A percentile compares a stretch with the other conserved stretches of the same genome.
Evolutionary conservation across 1,140 invertebrate genomes (phyloP).

Genomic region (Chrysopa pallens): DNA sequence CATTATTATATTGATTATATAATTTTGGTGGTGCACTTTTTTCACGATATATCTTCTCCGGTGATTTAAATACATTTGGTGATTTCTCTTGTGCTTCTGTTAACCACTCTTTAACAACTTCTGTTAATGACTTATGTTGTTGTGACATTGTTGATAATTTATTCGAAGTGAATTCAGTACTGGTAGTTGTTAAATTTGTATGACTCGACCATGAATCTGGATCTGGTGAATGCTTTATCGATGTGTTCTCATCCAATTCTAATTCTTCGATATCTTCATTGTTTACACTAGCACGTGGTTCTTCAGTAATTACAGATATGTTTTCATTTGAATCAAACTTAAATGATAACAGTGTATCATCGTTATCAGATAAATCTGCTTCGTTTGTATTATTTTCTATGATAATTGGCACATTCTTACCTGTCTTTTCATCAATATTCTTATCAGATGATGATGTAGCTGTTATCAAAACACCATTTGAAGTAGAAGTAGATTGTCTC

Average conservation of each 20-base stretch:
- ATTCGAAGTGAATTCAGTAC: neutral
- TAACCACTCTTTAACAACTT: constrained; percentile 22
- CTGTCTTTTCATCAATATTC: too few species aligned
- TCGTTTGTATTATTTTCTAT: too few species aligned
- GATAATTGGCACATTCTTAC: too few species aligned
- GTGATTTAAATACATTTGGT: constrained; percentile 20
- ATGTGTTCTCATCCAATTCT: neutral
- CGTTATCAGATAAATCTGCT: too few species aligned
- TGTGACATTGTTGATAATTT: neutral
- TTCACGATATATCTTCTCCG: constrained; percentile 14
- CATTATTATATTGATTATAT: neutral
- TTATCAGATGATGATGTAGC: too few species aligned
- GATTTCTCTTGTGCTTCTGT: constrained; percentile 17
- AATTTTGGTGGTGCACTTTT: neutral
- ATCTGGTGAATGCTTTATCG: neutral
- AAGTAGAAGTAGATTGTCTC: too few species aligned
- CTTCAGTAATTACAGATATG: neutral
- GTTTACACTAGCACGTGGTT: neutral
- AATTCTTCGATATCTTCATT: neutral
- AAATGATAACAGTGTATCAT: too few species aligned
- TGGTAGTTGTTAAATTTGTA: neutral
- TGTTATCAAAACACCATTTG: too few species aligned
- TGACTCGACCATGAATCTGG: neutral
- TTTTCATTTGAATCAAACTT: too few species aligned
- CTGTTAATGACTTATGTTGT: constrained; percentile 11